Conservation (phyloP, 2,113 vertebrate species). For the Pterocles gutturalis region DNA sequence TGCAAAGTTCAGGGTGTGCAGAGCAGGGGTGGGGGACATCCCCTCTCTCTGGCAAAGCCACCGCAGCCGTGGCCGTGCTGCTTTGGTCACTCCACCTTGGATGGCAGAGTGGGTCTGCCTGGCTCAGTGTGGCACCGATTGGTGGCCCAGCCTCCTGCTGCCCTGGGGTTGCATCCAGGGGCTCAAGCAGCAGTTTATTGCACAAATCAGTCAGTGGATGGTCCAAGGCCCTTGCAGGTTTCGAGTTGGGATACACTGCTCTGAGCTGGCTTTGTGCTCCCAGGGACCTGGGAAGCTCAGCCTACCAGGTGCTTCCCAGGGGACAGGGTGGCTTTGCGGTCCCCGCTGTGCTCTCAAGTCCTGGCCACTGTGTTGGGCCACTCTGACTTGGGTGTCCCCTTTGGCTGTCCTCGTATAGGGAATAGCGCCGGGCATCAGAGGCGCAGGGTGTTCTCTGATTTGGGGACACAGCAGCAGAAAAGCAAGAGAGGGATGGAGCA, state of each 20-base stretch:
- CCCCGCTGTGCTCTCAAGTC: accelerated
- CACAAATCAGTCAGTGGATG: not conserved
- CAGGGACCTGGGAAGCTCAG: not conserved
- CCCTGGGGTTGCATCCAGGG: not conserved
- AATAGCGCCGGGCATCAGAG: not conserved
- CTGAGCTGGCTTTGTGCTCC: accelerated
- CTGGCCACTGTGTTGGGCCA: accelerated
- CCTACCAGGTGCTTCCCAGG: not conserved
- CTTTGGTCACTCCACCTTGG: not conserved
- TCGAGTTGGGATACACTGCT: accelerated
- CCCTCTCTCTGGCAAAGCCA: not conserved
- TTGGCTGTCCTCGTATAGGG: accelerated
- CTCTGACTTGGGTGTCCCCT: not conserved
- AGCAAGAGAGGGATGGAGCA: not conserved
- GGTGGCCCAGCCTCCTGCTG: not conserved
- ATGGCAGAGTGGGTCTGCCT: not conserved
- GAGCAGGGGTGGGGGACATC: not conserved
- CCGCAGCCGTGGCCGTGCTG: accelerated
- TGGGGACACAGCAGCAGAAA: not conserved
- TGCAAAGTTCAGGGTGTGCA: not conserved
- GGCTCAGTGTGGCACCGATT: accelerated
- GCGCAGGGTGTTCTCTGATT: accelerated
- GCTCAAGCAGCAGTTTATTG: not conserved
- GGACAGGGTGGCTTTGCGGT: not conserved
- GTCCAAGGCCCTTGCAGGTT: not conserved